Conservation (phyloP, 2,797 vertebrate genomes). For the Rhinatrema bivittatum region DNA sequence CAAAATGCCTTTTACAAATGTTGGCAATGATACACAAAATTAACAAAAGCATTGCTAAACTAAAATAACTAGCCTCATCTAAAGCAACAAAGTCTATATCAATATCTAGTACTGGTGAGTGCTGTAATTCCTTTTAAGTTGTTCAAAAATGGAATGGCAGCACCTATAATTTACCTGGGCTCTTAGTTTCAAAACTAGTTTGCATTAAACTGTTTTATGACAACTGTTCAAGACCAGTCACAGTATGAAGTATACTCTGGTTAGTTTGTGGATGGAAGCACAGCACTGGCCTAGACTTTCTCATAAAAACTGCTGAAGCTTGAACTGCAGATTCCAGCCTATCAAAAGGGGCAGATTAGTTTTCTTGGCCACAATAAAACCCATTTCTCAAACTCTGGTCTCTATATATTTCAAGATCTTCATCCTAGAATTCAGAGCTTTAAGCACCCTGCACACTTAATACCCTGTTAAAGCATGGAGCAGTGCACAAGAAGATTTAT, state of each 20-base stretch:
- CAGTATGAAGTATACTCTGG: constrained; percentile 3
- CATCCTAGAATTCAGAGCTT: not conserved
- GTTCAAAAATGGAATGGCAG: too few species aligned
- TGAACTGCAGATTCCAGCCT: not conserved
- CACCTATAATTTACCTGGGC: too few species aligned
- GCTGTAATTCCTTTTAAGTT: too few species aligned
- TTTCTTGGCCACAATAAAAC: constrained; percentile 11
- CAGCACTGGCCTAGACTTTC: constrained; percentile 1
- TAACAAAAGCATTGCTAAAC: too few species aligned
- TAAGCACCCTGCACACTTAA: not conserved
- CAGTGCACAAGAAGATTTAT: not conserved
- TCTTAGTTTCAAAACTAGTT: too few species aligned
- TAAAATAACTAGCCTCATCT: too few species aligned
- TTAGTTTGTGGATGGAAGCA: constrained; percentile 4
- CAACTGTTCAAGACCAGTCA: constrained; percentile 6
- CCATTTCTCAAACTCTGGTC: constrained; percentile 1
- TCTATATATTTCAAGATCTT: not conserved
- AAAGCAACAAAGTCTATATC: too few species aligned
- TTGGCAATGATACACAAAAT: too few species aligned
- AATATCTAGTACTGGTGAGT: too few species aligned
- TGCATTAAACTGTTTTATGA: constrained; percentile 4
- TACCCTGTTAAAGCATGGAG: not conserved
- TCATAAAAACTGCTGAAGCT: constrained; percentile 8
- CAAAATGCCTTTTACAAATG: too few species aligned
- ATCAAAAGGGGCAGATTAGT: not conserved